These are phyloP conservation scores for Toxotes lorentzi DNA, from an alignment of 2,797 vertebrate species.

Conservation along the genomic window DNA sequence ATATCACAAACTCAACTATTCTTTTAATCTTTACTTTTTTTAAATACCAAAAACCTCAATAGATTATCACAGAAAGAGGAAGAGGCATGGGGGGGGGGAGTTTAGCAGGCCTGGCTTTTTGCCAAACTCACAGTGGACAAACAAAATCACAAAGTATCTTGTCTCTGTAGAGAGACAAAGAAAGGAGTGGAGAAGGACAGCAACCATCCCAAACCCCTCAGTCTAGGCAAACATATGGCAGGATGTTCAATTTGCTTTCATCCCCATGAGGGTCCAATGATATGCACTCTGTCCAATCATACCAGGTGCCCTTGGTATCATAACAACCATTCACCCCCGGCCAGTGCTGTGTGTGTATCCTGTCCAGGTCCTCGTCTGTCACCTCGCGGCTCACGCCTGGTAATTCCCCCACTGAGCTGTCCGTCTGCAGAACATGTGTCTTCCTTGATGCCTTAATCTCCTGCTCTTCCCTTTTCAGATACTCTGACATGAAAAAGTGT, in stretches of 20 bases:
- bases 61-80: conserved; percentile 76
- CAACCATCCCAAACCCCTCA: conserved; percentile 90
- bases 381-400: conserved; percentile 92
- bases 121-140: conserved; percentile 85
- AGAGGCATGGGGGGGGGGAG: conserved; percentile 62
- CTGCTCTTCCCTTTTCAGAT: conserved; percentile 96
- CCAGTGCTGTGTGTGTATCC: conserved; percentile 92
- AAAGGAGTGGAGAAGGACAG: conserved; percentile 71
- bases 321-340: conserved; percentile 96
- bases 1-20: conserved; percentile 79
- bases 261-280: conserved; percentile 97
- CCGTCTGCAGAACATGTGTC: conserved; percentile 91
- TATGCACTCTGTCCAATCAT: conserved; percentile 99
- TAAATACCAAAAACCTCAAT: conserved; percentile 69
- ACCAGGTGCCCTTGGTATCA: conserved; percentile 97
- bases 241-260: conserved; percentile 95
- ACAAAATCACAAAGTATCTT: conserved; percentile 82
- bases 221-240: conserved; percentile 99
- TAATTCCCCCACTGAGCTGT: conserved; percentile 85
- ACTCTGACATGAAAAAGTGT: conserved; percentile 98
- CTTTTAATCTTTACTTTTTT: conserved; percentile 72
- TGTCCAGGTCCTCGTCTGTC: conserved; percentile 87
- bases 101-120: conserved; percentile 74
- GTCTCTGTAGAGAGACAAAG: conserved; percentile 63
- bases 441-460: conserved; percentile 88